phyloP scores from a whole-genome alignment of 2,888 invertebrate species.

The Aspidiotus destructor region DNA sequence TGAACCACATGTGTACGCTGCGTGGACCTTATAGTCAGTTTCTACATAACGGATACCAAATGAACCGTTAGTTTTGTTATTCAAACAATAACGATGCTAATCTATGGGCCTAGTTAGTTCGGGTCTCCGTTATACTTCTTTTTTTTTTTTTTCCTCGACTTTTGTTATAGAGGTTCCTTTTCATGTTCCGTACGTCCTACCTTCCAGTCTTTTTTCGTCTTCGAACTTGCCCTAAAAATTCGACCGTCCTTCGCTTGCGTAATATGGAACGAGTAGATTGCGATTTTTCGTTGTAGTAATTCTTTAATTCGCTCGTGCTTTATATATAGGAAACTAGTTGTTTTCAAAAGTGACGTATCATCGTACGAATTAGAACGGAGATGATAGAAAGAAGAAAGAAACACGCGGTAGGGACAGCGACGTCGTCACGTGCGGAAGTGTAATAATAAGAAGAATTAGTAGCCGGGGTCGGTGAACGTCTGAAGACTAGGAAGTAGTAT shows the following conservation, averaged over 20 bases:
- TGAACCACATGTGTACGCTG: constrained; percentile 8
- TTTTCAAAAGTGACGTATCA: too few species aligned
- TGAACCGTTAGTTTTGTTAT: constrained; percentile 29
- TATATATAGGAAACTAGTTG: too few species aligned
- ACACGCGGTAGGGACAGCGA: too few species aligned
- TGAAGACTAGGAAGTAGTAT: too few species aligned
- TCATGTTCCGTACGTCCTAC: background rate
- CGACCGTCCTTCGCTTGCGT: background rate
- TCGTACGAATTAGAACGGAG: too few species aligned
- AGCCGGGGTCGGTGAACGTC: too few species aligned
- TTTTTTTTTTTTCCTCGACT: background rate
- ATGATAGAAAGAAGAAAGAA: too few species aligned
- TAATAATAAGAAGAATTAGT: too few species aligned
- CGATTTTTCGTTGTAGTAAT: too few species aligned
- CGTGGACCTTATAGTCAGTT: constrained; percentile 6
- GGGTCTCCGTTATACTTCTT: constrained; percentile 8
- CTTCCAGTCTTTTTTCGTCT: background rate
- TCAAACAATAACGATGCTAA: constrained; percentile 26
- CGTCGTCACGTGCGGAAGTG: too few species aligned
- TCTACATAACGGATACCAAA: constrained; percentile 27
- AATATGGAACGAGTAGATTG: background rate
- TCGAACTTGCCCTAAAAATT: background rate
- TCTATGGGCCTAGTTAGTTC: constrained; percentile 20
- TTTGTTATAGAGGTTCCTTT: background rate
- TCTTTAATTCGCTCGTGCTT: too few species aligned